A percentile compares a stretch with the other conserved stretches of the same genome.
phyloP scores from a whole-genome alignment of 2,888 invertebrate species.

The Antheraea assamensis region DNA sequence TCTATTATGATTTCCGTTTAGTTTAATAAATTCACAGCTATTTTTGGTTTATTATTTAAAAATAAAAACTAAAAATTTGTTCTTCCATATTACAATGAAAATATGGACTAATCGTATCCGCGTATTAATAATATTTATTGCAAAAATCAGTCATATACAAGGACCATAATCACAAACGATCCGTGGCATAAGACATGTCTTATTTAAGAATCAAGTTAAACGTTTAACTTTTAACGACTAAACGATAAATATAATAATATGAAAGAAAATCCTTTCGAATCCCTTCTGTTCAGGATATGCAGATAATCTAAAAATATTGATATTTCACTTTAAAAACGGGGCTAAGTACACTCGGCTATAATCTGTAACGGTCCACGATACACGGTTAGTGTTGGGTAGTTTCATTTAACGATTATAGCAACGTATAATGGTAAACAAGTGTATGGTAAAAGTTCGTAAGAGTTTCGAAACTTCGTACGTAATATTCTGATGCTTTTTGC shows the following conservation, averaged over 20 bases:
- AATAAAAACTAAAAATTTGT: too few relatives aligned
- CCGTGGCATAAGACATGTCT: too few relatives aligned
- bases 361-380: constrained; percentile 41
- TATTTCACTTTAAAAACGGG: constrained; percentile 7
- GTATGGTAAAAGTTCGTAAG: constrained; percentile 22
- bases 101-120: too few relatives aligned
- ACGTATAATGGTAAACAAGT: constrained; percentile 16
- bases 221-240: background rate
- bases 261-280: background rate
- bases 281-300: background rate
- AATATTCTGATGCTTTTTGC: constrained; percentile 8
- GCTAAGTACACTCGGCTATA: constrained; percentile 27
- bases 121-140: too few relatives aligned
- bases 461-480: constrained; percentile 11
- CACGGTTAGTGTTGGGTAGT: constrained; percentile 51
- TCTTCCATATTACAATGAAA: too few relatives aligned
- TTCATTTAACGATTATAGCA: constrained; percentile 57
- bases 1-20: too few relatives aligned
- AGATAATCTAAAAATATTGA: constrained; percentile 12
- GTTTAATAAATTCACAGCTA: too few relatives aligned
- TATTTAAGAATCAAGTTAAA: background rate
- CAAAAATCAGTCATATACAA: too few relatives aligned
- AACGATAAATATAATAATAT: background rate
- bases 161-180: too few relatives aligned
- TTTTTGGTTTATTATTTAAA: too few relatives aligned